A percentile compares a stretch with the other conserved stretches of the same genome.
Evolutionary conservation across 2,888 invertebrate species (phyloP).

Genomic region (Thumatha senex): DNA sequence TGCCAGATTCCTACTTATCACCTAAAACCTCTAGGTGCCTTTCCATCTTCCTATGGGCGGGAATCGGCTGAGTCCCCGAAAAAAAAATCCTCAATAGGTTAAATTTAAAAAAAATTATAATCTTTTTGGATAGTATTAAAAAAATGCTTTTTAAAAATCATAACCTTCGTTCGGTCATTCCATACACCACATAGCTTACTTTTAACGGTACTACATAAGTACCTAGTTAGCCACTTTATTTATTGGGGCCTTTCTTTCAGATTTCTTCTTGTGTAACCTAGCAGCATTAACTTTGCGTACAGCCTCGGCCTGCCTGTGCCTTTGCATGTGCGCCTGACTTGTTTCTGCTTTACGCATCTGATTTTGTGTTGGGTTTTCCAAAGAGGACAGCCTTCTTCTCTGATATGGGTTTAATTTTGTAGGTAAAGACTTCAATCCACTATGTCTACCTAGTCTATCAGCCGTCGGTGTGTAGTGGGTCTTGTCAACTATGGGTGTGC

Average conservation of each 20-base stretch:
- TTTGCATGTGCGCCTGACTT: conserved; percentile 20
- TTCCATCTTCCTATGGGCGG: too few relatives aligned
- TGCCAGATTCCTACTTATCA: too few relatives aligned
- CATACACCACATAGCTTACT: too few relatives aligned
- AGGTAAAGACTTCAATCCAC: conserved; percentile 33
- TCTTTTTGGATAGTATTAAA: too few relatives aligned
- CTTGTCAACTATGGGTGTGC: background rate
- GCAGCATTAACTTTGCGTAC: conserved; percentile 16
- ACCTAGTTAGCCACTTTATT: background rate
- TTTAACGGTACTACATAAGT: background rate
- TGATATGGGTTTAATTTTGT: conserved; percentile 43
- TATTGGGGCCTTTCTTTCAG: conserved; percentile 35
- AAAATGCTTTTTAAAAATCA: too few relatives aligned
- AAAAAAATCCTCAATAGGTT: too few relatives aligned
- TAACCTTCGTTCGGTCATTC: too few relatives aligned
- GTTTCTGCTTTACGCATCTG: conserved; percentile 20
- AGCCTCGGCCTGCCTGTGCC: conserved; percentile 43
- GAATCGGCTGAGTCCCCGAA: too few relatives aligned
- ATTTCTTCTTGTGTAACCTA: conserved; percentile 29
- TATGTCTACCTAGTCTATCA: conserved; percentile 36
- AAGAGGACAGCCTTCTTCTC: conserved; percentile 9
- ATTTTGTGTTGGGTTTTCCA: conserved; percentile 19
- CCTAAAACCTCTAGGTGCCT: too few relatives aligned
- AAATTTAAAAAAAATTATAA: too few relatives aligned
- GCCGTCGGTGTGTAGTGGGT: background rate